Evolutionary conservation across 2,113 vertebrate species (phyloP), one percentile per base, ranked within the genome.

Genomic region (Entosphenus tridentatus): DNA sequence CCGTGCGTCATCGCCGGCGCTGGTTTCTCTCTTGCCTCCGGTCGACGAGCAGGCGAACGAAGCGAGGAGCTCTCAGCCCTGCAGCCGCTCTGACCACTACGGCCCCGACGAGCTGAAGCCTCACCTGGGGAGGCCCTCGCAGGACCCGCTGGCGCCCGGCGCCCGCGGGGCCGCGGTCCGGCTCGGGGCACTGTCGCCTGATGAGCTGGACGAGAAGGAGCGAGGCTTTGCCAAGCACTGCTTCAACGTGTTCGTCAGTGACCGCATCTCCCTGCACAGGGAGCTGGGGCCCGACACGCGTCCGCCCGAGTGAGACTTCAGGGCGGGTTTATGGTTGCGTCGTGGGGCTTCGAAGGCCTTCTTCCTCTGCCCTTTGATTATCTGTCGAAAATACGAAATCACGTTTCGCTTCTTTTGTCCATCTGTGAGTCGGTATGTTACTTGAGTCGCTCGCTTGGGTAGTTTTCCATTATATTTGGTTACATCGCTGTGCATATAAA

Each of bases 211-310:
- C 73, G 89, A 95, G 74, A 96, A 89, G 75, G 82, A 85, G 12
- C 76, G 75, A 1, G 91, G 91, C 11, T 88, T 87, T 59, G 85
- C 81, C n/a, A 84, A 87, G 12, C 86, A 97, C 73, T 97, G 93
- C 70, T 97, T 97, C 79, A 97, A 97, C 68, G 87, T 89, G 77
- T 97, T 86, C 71, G 89, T 88, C 77, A 95, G 86, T 18, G 91
- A 95, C 75, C 86, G 78, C 57, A 89, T 97, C 78, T 96, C 93
- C 2, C 82, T 96, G 56, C 88, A 92, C 75, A 82, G 93, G 0
- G 80, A 83, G 21, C 81, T 97, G 62, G 93, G 93, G 12, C 86
- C 87, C 0, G 93, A 97, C 82, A 90, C 84, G 1, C 80, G 93
- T 65, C 87, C 88, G 1, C 82, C 84, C 2, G 91, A 95, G 92